A percentile compares a stretch with the other conserved stretches of the same genome.
These are phyloP conservation scores for Pseudorhiza aurosa DNA, from an alignment of 30 jellyfish, hydroid and myxozoan genomes.

Conservation along the genomic window DNA sequence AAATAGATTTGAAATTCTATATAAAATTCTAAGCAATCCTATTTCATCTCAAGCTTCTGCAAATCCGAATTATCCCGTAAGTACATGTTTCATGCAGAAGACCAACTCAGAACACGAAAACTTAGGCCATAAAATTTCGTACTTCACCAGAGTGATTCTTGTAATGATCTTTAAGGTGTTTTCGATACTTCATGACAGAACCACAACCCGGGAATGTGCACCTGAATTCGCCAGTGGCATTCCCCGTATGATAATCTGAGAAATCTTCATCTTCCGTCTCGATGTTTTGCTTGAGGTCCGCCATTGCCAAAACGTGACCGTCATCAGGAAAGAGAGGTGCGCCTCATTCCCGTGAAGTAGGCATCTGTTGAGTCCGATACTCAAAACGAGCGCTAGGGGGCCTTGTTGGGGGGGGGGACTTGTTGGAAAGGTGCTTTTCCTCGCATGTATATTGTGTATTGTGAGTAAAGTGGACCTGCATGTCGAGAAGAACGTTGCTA, in stretches of 20 bases:
- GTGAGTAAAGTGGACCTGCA: no score
- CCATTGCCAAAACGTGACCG: not conserved
- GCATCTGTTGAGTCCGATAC: no score
- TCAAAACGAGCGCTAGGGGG: no score
- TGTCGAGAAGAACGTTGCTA: no score
- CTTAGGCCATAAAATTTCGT: not conserved
- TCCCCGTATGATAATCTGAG: not conserved
- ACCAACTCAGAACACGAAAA: not conserved
- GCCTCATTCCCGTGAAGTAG: not conserved
- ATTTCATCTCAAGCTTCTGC: no score
- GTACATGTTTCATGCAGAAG: no score
- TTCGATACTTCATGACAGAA: not conserved
- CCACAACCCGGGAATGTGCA: conserved; percentile 23
- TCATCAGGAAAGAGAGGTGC: not conserved
- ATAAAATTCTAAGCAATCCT: no score
- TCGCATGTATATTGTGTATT: no score
- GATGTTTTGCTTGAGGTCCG: not conserved
- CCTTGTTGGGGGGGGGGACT: no score
- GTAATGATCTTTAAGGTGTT: conserved; percentile 19
- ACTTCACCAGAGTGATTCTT: conserved; percentile 20
- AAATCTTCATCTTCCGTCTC: conserved; percentile 13
- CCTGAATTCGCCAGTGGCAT: not conserved
- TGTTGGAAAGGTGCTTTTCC: no score
- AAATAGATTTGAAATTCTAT: no score
- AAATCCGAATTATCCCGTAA: no score